These are phyloP conservation scores for Mycteria americana DNA, from an alignment of 2,797 vertebrate species.

Conservation along the genomic window DNA sequence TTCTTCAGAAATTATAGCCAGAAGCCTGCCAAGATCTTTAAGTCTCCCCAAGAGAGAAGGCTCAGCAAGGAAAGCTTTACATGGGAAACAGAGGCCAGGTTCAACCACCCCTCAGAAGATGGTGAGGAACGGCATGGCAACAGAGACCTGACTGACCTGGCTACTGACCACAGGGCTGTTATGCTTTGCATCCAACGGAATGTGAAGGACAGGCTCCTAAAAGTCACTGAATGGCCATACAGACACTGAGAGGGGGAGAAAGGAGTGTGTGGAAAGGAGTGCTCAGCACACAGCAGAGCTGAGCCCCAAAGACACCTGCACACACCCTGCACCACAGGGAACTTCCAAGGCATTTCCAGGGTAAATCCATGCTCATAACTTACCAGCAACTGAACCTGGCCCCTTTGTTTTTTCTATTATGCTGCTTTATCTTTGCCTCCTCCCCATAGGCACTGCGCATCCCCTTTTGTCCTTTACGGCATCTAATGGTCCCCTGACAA, in stretches of 20 bases:
- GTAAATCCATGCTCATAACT: not conserved
- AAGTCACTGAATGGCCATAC: not conserved
- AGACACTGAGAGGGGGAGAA: not conserved
- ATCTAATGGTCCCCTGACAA: not conserved
- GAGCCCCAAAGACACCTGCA: not conserved
- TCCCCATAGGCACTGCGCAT: not conserved
- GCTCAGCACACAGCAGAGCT: not conserved
- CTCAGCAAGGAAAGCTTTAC: not conserved
- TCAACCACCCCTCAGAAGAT: not conserved
- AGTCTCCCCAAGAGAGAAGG: not conserved
- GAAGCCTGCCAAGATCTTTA: not conserved
- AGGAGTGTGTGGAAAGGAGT: not conserved
- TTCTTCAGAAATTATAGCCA: not conserved
- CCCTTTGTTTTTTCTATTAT: not conserved
- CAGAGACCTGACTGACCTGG: not conserved
- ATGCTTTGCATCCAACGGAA: not conserved
- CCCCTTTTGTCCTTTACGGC: not conserved
- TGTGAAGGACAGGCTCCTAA: not conserved
- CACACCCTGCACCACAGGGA: not conserved
- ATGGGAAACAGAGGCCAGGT: not conserved
- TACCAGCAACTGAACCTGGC: not conserved
- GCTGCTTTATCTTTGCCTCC: not conserved
- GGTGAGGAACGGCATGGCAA: not conserved
- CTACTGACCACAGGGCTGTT: not conserved
- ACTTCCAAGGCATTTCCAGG: not conserved